A percentile compares a stretch with the other conserved stretches of the same genome.
Evolutionary conservation across 2,113 vertebrate genomes (phyloP).

Genomic region (Gopherus evgoodei): DNA sequence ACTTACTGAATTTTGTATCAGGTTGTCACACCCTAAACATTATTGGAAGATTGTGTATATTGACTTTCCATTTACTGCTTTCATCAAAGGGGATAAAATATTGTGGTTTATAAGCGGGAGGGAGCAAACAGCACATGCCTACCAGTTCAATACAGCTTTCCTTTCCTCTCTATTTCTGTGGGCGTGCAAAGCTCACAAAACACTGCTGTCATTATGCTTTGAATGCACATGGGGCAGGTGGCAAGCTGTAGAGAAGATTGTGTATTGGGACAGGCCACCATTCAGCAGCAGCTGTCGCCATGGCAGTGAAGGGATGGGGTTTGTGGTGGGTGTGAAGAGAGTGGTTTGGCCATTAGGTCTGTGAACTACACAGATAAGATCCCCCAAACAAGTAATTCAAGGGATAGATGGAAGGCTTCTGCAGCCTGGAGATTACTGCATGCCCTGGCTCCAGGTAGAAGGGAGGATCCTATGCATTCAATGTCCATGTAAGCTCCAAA

Average conservation of each 20-base stretch:
- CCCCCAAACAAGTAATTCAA: rapidly evolving
- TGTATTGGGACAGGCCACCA: neutral
- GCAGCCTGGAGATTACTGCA: neutral
- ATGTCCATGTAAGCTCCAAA: neutral
- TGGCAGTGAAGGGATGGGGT: neutral
- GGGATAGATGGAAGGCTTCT: neutral
- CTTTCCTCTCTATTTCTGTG: rapidly evolving
- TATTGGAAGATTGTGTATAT: neutral
- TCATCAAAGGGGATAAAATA: neutral
- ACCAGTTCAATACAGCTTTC: neutral
- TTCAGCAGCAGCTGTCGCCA: neutral
- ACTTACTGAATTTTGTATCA: neutral
- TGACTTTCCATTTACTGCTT: neutral
- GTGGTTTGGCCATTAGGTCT: neutral
- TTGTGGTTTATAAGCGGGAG: neutral
- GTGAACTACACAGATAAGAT: neutral
- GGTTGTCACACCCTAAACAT: neutral
- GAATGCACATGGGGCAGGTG: neutral
- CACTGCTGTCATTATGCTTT: neutral
- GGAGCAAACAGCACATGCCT: neutral
- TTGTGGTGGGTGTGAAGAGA: neutral
- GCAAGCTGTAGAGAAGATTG: neutral
- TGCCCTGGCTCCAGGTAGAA: neutral
- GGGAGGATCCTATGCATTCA: neutral
- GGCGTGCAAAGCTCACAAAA: rapidly evolving